Conservation (phyloP, 2,888 invertebrate genomes). For the Nebria brevicollis region DNA sequence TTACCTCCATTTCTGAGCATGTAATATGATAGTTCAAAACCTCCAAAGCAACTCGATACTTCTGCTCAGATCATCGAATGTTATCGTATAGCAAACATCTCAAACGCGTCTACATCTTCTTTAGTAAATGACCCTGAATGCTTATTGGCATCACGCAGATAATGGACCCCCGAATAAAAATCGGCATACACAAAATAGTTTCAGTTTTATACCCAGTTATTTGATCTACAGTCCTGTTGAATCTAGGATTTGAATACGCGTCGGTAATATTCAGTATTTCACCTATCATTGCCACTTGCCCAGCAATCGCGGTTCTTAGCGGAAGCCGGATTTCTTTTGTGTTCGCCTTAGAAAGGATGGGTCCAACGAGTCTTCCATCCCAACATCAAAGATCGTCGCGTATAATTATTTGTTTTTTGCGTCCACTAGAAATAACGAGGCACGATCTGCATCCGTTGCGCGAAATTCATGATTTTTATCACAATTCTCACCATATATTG, state of each 20-base stretch:
- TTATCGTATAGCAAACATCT: constrained; percentile 86
- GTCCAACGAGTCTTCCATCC: constrained; percentile 59
- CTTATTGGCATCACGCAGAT: constrained; percentile 83
- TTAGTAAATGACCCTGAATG: constrained; percentile 67
- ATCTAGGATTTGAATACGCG: constrained; percentile 81
- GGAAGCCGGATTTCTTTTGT: constrained; percentile 74
- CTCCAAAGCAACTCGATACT: constrained; percentile 82
- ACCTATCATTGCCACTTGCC: constrained; percentile 82
- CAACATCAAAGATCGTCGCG: constrained; percentile 83
- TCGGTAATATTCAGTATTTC: constrained; percentile 84
- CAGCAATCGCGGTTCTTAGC: constrained; percentile 73
- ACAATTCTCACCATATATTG: constrained; percentile 89
- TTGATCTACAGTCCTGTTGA: constrained; percentile 78
- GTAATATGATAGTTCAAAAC: constrained; percentile 86
- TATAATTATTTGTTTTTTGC: constrained; percentile 78
- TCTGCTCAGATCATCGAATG: constrained; percentile 83
- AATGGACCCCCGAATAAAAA: constrained; percentile 79
- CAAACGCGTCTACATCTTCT: constrained; percentile 84
- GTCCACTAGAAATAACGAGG: constrained; percentile 85
- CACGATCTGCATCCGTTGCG: constrained; percentile 83
- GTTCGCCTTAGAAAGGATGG: constrained; percentile 54
- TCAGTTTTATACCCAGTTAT: constrained; percentile 74
- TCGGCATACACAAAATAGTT: constrained; percentile 89
- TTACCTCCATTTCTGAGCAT: constrained; percentile 75
- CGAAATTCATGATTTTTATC: constrained; percentile 85